Conservation (phyloP, 2,113 vertebrate genomes). For the Lagopus muta region DNA sequence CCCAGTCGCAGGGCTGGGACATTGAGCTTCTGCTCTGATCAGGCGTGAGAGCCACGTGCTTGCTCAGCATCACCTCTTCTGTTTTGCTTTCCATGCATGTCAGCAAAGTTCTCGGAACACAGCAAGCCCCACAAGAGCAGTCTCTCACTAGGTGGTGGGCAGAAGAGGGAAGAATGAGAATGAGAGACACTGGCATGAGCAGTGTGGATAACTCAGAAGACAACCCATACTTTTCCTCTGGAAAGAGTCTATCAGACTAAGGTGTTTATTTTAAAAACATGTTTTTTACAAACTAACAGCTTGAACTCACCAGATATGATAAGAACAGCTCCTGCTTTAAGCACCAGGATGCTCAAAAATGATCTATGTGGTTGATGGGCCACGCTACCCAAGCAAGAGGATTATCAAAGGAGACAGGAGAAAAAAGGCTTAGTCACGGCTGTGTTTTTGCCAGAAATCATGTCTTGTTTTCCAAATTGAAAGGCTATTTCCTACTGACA, state of each 20-base stretch:
- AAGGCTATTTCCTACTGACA: slow-evolving; percentile 67
- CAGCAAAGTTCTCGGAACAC: background rate
- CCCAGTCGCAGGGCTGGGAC: background rate
- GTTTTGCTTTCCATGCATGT: background rate
- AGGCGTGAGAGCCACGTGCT: background rate
- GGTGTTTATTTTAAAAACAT: background rate
- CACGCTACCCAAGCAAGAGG: rapidly evolving
- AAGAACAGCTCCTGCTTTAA: background rate
- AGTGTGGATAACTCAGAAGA: background rate
- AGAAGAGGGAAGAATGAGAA: background rate
- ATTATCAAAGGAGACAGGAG: slow-evolving; percentile 7
- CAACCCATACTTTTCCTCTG: background rate
- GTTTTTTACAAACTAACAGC: background rate
- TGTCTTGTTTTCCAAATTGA: slow-evolving; percentile 43
- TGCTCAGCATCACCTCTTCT: background rate
- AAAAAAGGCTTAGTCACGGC: slow-evolving; percentile 45
- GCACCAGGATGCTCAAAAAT: background rate
- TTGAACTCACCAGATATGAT: background rate
- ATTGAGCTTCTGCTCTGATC: background rate
- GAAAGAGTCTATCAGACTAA: background rate
- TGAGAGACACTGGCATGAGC: rapidly evolving
- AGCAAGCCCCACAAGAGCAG: background rate
- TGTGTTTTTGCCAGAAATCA: slow-evolving; percentile 47
- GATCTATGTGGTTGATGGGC: background rate
- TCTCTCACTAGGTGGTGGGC: rapidly evolving